Percentiles rank a stretch among this genome's conserved stretches.
phyloP scores from a whole-genome alignment of 2,888 invertebrate species.

The Ophioninae sp. region DNA sequence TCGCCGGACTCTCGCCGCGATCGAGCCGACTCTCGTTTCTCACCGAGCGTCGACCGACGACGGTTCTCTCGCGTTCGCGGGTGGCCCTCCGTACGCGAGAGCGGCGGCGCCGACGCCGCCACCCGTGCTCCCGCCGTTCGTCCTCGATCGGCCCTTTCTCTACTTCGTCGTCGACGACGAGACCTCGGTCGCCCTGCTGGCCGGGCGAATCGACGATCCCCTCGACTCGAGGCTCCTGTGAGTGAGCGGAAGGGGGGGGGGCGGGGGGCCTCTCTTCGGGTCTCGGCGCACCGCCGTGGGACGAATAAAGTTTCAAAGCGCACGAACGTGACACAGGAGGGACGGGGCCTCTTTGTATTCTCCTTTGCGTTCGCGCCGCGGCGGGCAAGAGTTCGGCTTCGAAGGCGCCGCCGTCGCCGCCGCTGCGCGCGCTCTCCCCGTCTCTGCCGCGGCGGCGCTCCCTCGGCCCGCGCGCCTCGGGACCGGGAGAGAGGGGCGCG shows the following conservation, averaged over 20 bases:
- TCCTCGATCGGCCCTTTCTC: conserved; percentile 91
- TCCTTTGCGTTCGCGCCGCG: neutral
- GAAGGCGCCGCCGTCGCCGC: neutral
- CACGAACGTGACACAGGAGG: conserved; percentile 14
- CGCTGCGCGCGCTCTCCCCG: too few species aligned
- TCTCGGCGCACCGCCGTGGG: too few species aligned
- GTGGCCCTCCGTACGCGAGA: conserved; percentile 76
- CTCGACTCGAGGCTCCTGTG: conserved; percentile 90
- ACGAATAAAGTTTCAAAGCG: conserved; percentile 39
- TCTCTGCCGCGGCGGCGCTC: too few species aligned
- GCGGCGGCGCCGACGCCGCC: conserved; percentile 41
- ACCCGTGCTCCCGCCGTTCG: conserved; percentile 87
- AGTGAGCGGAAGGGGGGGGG: conserved; percentile 64
- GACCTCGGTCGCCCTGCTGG: conserved; percentile 90
- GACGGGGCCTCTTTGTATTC: neutral
- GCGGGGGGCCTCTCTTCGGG: too few species aligned
- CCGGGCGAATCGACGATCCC: conserved; percentile 92
- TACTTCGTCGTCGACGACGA: conserved; percentile 93
- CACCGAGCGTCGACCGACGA: too few species aligned
- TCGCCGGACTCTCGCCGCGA: neutral
- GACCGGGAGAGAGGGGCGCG: too few species aligned
- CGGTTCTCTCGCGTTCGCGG: too few species aligned
- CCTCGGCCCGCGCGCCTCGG: too few species aligned
- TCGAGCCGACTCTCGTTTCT: too few species aligned
- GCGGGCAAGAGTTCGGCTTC: conserved; percentile 60